Evolutionary conservation across 2,113 vertebrate species (phyloP), one percentile per base, ranked within the genome.

Genomic region (Heterotilapia buettikoferi): DNA sequence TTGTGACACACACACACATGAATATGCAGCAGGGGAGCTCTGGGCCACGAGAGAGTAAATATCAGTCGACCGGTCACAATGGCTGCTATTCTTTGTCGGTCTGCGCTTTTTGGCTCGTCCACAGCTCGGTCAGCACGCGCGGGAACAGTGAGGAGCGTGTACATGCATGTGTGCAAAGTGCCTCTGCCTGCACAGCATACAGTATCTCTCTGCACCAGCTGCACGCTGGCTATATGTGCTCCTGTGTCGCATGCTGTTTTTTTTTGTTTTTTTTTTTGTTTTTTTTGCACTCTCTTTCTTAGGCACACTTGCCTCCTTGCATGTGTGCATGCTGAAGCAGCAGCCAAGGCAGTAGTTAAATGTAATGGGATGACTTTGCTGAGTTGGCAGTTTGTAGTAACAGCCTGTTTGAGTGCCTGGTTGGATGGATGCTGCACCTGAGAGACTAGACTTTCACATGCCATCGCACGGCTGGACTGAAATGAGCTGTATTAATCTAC

Each of bases 291-390:
- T 81, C 11, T 31, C 31, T 26, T 57, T 40, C 38, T 1, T 5
- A 24, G 45, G 71, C n/a, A 82, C 71, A 24, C 54, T 16, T 12
- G 2, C 56, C 16, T 84, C 29, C 21, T 13, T 36, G 79, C 66
- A 31, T 63, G 31, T 73, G 61, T 68, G 63, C 47, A 14, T 85
- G 87, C 91, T 91, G 89, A 90, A 80, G 90, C 91, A 92, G 90
- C 91, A 90, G 93, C 85, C 86, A 31, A 81, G 59, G 78, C 59
- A n/a, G 26, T 52, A 85, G 89, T 88, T 91, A 88, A 91, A 88
- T 92, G 91, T 92, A 91, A 93, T 92, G 92, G 83, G 84, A 88
- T 45, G 84, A 50, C 29, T 29, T 80, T 79, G 93, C 94, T 94
- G 93, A 95, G 82, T 92, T 54, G 29, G 86, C 91, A 31, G 26